These are phyloP conservation scores for Brachionus manjavacas DNA, from an alignment of 1,140 invertebrate species.

Conservation along the genomic window DNA sequence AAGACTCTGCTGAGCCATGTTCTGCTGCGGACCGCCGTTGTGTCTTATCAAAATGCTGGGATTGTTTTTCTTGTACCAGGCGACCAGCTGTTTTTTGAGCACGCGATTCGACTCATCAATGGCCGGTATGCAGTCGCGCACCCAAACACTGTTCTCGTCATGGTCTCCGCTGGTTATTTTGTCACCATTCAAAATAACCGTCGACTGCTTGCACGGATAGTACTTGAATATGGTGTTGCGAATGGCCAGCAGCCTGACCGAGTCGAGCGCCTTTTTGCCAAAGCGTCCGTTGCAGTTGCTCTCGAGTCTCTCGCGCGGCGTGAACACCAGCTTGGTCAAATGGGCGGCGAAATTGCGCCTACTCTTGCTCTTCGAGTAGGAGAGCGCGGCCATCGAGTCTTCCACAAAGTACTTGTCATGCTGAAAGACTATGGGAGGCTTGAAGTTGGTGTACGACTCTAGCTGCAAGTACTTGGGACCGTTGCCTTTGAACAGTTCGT, in stretches of 20 bases:
- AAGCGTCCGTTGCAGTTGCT: conserved; percentile 20
- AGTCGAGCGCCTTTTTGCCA: conserved; percentile 28
- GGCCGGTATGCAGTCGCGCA: conserved; percentile 11
- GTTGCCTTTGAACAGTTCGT: conserved; percentile 20
- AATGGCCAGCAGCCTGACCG: neutral
- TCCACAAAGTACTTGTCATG: conserved; percentile 17
- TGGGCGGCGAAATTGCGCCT: conserved; percentile 14
- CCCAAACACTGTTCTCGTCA: conserved; percentile 32
- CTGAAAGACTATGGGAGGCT: neutral
- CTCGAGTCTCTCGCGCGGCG: conserved; percentile 6
- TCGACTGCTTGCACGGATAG: conserved; percentile 30
- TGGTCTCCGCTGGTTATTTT: conserved; percentile 27
- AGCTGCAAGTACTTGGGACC: conserved; percentile 23
- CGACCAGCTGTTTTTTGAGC: conserved; percentile 33
- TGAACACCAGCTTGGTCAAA: conserved; percentile 21
- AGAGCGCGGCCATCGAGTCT: neutral
- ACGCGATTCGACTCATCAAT: conserved; percentile 15
- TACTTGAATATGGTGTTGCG: conserved; percentile 35
- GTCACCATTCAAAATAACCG: conserved; percentile 33
- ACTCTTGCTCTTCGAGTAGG: conserved; percentile 26
- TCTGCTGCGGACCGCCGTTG: neutral
- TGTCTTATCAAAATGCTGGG: neutral
- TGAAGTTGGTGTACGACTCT: neutral
- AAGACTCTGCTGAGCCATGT: neutral
- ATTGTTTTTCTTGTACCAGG: conserved; percentile 36